These are phyloP conservation scores for Piezodorus guildinii DNA, from an alignment of 1,140 invertebrate species.

Conservation along the genomic window DNA sequence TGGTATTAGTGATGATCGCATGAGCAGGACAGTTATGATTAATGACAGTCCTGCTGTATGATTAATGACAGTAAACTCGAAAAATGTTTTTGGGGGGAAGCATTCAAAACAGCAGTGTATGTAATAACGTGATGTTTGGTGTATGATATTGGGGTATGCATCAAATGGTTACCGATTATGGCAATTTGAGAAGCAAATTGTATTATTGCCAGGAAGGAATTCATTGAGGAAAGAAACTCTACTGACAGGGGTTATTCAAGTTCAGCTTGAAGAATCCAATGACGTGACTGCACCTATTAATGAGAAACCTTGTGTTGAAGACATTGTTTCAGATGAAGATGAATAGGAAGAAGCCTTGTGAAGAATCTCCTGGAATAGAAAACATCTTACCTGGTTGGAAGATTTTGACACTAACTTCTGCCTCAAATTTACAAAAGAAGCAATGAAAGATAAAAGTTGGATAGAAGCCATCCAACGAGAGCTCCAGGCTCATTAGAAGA, in stretches of 20 bases:
- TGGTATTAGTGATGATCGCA: slow-evolving; percentile 33
- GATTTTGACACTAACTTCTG: too few species aligned
- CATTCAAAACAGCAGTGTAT: background rate
- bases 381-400: too few species aligned
- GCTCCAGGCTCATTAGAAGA: too few species aligned
- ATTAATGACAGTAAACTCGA: slow-evolving; percentile 13
- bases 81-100: background rate
- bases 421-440: too few species aligned
- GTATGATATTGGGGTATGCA: background rate
- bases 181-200: background rate
- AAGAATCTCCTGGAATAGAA: too few species aligned
- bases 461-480: too few species aligned
- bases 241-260: background rate
- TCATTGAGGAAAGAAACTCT: background rate
- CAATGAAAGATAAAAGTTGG: too few species aligned
- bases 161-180: background rate
- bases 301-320: background rate
- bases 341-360: too few species aligned
- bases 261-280: background rate
- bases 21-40: too few species aligned
- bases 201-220: background rate
- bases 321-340: too few species aligned
- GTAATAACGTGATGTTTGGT: background rate
- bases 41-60: too few species aligned
- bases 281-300: background rate